Conservation (phyloP, 2,113 vertebrate species). For the Cnemophilus loriae region DNA sequence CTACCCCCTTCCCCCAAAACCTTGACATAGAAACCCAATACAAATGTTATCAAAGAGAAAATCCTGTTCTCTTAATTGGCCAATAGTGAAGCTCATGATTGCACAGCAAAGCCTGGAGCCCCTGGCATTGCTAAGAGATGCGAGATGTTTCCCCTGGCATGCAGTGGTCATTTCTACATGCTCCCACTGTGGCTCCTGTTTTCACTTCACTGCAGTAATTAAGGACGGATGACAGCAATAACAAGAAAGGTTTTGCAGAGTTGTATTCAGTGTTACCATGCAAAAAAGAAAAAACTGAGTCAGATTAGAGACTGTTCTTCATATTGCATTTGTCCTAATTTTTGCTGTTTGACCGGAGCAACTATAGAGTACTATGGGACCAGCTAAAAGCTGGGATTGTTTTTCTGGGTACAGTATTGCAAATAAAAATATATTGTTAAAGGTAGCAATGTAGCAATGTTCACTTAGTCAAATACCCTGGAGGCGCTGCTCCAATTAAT, state of each 20-base stretch:
- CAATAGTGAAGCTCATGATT: background rate
- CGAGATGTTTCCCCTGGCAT: background rate
- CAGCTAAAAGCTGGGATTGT: background rate
- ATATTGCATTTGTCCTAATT: background rate
- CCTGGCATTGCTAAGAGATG: background rate
- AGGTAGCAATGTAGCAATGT: background rate
- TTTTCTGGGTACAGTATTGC: background rate
- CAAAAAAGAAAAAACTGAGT: background rate
- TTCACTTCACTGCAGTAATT: background rate
- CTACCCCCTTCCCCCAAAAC: rapidly evolving
- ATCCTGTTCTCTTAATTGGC: background rate
- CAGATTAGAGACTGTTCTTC: background rate
- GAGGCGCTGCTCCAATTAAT: background rate
- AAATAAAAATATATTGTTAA: background rate
- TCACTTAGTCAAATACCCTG: background rate
- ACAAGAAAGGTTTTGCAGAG: background rate
- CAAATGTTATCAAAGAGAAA: background rate
- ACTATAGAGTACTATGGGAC: background rate
- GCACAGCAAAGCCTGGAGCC: background rate
- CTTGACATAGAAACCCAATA: background rate
- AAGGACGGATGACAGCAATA: background rate
- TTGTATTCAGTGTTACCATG: background rate
- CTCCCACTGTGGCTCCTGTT: background rate
- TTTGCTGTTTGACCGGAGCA: background rate
- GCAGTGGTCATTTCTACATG: rapidly evolving